phyloP scores from a whole-genome alignment of 2,113 vertebrate genomes.

The Capricornis sumatraensis region DNA sequence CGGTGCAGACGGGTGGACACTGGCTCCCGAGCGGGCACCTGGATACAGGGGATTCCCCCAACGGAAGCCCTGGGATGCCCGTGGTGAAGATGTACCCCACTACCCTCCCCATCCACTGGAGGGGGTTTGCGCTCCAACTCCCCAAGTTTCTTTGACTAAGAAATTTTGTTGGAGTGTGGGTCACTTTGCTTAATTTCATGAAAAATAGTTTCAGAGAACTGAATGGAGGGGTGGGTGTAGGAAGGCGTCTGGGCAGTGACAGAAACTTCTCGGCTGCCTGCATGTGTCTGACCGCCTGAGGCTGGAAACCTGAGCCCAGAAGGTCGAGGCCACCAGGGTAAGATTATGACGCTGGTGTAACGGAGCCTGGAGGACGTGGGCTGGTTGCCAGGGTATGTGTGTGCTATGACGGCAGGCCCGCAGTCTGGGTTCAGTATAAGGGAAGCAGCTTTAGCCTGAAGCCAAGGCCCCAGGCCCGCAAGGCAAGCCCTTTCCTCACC shows the following conservation, averaged over 20 bases:
- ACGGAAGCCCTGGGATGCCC: background rate
- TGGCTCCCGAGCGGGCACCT: background rate
- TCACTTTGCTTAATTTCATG: background rate
- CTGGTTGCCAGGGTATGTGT: background rate
- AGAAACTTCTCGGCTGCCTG: background rate
- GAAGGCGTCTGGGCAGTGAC: background rate
- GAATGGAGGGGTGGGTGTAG: background rate
- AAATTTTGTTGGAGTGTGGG: background rate
- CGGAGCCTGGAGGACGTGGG: background rate
- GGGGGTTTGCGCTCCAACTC: background rate
- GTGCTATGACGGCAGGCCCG: background rate
- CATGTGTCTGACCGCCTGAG: background rate
- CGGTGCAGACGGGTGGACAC: accelerated
- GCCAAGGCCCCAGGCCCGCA: background rate
- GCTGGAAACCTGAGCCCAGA: background rate
- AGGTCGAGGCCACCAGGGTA: background rate
- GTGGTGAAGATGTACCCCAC: background rate
- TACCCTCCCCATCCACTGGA: background rate
- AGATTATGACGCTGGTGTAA: background rate
- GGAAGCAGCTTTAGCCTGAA: background rate
- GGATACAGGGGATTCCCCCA: background rate
- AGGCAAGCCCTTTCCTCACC: background rate
- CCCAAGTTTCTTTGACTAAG: background rate
- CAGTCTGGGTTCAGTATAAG: background rate
- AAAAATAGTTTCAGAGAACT: background rate